Base-by-base conservation (phyloP, 1,140 invertebrate species). In the Drosophila sturtevanti region DNA sequence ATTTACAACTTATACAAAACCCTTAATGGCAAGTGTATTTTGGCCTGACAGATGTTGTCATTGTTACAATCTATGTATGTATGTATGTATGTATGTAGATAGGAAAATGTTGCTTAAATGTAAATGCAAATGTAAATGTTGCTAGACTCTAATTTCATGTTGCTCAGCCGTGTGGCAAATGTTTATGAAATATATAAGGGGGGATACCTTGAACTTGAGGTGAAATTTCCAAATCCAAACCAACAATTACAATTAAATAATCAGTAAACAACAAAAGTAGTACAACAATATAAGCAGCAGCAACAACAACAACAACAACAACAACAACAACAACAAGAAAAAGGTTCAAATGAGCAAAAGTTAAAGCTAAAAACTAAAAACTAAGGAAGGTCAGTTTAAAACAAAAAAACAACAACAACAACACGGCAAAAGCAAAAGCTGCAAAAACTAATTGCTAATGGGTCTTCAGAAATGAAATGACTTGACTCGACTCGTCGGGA, bases 121-220 rank as follows among this genome's bases (percentile, higher is more conserved):
- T n/a, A n/a, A n/a, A n/a, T n/a, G n/a, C n/a, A n/a, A n/a, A n/a
- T n/a, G n/a, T n/a, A 10, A 44, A 44, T 44, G 41, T 48, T 48
- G 41, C 18, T 48, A 48, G 16, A 48, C 16, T 21, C 11, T 10
- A 18, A 11, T 48, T 48, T 48, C 11, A 38, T 48, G 41, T 48
- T 48, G 41, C 41, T 31, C 7, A 31, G 5, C 3, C 6, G 27
- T 1, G 27, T 1, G 27, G 7, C 6, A 48, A 48, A 48, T 48
- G 41, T 44, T 44, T 10, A 44, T 44, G 41, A 7, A 16, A 44
- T 44, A 18, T 11, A 10, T 21, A 48, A 11, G 38, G 31, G 3
- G 11, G 4, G 10, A 68, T 52, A 72, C 69, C 81, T 81, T 85
- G 77, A 85, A 86, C 81, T 86, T 77, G 67, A 72, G 65, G 61